A percentile compares a stretch with the other conserved stretches of the same genome.
Evolutionary conservation across 2,888 invertebrate genomes (phyloP).

Genomic region (Incurvaria masculella): DNA sequence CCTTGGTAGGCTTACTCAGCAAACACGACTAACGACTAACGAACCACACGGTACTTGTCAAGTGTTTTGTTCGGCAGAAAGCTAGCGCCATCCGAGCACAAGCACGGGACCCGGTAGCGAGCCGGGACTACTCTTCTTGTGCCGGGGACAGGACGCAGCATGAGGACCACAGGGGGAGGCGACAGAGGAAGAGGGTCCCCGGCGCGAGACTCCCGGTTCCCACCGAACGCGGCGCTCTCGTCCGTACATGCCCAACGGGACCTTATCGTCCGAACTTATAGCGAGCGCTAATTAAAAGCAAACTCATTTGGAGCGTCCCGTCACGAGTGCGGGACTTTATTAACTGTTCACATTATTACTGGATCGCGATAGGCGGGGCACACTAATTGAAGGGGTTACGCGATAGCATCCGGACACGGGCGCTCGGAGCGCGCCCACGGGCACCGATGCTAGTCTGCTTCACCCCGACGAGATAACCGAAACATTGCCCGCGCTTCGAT

Average conservation of each 20-base stretch:
- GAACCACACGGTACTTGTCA: too few relatives aligned
- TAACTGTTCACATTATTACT: slow-evolving; percentile 32
- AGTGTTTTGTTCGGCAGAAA: too few relatives aligned
- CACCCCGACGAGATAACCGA: background rate
- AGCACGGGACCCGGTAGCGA: too few relatives aligned
- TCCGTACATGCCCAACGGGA: slow-evolving; percentile 35
- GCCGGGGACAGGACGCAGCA: background rate
- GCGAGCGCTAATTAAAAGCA: slow-evolving; percentile 48
- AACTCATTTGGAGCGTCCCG: slow-evolving; percentile 36
- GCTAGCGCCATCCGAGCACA: too few relatives aligned
- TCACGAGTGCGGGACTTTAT: slow-evolving; percentile 34
- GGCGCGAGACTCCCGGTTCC: background rate
- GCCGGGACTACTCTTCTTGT: too few relatives aligned
- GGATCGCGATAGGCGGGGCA: slow-evolving; percentile 28
- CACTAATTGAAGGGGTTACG: slow-evolving; percentile 41
- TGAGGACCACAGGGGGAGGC: background rate
- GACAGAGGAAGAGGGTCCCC: background rate
- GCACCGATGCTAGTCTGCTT: background rate
- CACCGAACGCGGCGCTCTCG: slow-evolving; percentile 19
- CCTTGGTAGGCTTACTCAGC: too few relatives aligned
- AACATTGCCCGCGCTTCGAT: background rate
- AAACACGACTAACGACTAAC: too few relatives aligned
- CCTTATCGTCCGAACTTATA: slow-evolving; percentile 50
- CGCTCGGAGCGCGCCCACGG: background rate
- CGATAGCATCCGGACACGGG: slow-evolving; percentile 36